Evolutionary conservation across 64 coral and sea anemone species (phyloP).

Genomic region (Pocillopora damicornis): DNA sequence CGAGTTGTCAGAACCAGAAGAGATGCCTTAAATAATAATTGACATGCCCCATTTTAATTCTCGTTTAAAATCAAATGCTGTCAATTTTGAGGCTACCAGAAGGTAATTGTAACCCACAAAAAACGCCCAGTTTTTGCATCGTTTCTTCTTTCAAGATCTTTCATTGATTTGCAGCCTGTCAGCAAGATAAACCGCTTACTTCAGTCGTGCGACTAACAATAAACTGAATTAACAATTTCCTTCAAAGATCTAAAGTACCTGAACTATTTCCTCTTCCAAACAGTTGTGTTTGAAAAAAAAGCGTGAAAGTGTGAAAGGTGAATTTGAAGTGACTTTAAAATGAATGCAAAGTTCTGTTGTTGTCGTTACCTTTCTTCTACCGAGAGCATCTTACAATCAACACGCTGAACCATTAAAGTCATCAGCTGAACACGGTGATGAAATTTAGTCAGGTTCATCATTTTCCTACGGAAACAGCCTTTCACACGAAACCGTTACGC

Average conservation of each 20-base stretch:
- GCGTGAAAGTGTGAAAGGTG: background rate
- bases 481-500: slow-evolving; percentile 31
- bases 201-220: background rate
- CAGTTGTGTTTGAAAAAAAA: slow-evolving; percentile 24
- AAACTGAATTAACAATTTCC: slow-evolving; percentile 3
- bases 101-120: slow-evolving; percentile 17
- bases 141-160: no score
- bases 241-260: slow-evolving; percentile 6
- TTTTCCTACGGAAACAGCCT: background rate
- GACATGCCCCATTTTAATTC: slow-evolving; percentile 20
- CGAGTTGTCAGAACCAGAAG: slow-evolving; percentile 20
- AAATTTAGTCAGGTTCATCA: background rate
- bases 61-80: slow-evolving; percentile 22
- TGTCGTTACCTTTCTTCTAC: background rate
- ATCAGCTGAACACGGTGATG: background rate
- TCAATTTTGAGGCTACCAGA: slow-evolving; percentile 16
- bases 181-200: background rate
- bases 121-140: slow-evolving; percentile 1
- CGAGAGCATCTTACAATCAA: background rate
- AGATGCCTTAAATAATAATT: slow-evolving; percentile 18
- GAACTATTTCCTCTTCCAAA: slow-evolving; percentile 26
- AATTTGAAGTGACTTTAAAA: background rate
- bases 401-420: background rate
- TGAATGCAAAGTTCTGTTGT: background rate
- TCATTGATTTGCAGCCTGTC: background rate